Conservation (phyloP, 2,888 invertebrate species). For the Nasonia oneida region DNA sequence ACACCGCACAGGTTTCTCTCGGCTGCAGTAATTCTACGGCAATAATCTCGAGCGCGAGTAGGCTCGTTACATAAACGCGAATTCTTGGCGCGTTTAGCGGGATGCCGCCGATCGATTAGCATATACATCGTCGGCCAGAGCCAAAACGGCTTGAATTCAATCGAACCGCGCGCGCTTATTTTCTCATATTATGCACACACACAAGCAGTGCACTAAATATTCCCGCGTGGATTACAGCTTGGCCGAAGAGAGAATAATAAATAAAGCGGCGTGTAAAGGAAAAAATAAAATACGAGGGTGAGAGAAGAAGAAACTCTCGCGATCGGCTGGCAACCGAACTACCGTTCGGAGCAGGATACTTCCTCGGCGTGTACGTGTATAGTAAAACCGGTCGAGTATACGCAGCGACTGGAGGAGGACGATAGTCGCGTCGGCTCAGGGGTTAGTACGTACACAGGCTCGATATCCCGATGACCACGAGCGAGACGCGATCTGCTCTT, state of each 20-base stretch:
- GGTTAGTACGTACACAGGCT: background rate
- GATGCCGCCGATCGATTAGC: conserved; percentile 39
- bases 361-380: conserved; percentile 60
- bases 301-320: conserved; percentile 19
- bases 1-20: background rate
- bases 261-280: conserved; percentile 19
- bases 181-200: background rate
- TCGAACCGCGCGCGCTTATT: background rate
- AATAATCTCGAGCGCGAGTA: background rate
- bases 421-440: background rate
- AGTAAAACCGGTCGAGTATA: conserved; percentile 63
- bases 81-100: conserved; percentile 34
- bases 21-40: background rate
- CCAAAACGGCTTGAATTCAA: conserved; percentile 17
- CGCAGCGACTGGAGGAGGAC: conserved; percentile 55
- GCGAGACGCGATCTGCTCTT: background rate
- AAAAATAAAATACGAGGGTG: conserved; percentile 17
- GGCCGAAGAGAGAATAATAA: background rate
- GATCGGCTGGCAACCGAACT: conserved; percentile 66
- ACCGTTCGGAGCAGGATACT: conserved; percentile 66
- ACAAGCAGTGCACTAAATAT: background rate
- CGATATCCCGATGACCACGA: conserved; percentile 42
- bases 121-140: background rate
- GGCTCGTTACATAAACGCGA: conserved; percentile 14
- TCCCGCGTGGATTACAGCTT: background rate